These are phyloP conservation scores for Zaprionus africanus DNA, from an alignment of 1,140 invertebrate species.

Conservation along the genomic window DNA sequence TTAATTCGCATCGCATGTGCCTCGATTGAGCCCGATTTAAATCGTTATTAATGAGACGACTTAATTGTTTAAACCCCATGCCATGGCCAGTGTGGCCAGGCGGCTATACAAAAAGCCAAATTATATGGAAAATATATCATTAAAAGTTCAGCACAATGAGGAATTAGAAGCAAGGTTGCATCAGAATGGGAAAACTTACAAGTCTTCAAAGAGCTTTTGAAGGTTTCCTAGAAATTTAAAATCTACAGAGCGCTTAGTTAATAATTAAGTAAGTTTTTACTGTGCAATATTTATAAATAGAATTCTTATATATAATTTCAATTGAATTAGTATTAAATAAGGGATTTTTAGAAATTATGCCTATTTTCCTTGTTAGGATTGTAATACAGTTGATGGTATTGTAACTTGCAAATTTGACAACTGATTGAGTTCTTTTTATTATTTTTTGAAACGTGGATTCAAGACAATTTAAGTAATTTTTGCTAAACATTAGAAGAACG, in stretches of 20 bases:
- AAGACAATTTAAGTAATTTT: no score
- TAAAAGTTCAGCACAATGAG: background rate
- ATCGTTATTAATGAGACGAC: constrained; percentile 51
- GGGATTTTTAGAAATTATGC: no score
- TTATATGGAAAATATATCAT: background rate
- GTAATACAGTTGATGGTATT: no score
- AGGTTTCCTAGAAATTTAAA: background rate
- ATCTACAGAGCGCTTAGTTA: background rate
- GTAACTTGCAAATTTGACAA: no score
- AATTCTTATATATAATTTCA: no score
- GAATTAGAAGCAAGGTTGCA: background rate
- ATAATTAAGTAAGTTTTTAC: background rate
- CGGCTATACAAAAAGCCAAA: background rate
- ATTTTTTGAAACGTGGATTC: no score
- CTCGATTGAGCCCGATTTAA: constrained; percentile 41
- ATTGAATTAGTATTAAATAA: no score
- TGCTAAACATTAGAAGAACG: no score
- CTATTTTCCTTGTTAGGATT: no score
- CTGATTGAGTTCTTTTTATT: no score
- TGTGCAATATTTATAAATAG: no score
- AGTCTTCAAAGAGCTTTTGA: background rate
- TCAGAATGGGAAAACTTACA: background rate
- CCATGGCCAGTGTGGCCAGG: background rate
- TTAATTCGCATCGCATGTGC: constrained; percentile 47
- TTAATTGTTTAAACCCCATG: constrained; percentile 37